Evolutionary conservation across 2,113 vertebrate genomes (phyloP).

Genomic region (Oceanites oceanicus): DNA sequence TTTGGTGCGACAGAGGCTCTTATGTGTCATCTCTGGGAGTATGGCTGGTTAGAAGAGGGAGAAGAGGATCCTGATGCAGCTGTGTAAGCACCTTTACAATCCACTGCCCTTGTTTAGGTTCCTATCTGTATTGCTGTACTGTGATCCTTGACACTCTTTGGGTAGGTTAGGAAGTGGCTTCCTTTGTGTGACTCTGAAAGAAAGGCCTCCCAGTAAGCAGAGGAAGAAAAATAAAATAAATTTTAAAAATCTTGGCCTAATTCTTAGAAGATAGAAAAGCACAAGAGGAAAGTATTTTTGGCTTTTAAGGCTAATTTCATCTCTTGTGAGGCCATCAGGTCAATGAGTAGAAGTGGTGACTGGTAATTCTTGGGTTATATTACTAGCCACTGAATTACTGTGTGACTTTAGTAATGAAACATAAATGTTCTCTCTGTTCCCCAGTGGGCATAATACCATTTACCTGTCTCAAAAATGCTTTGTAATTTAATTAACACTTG

Average conservation of each 20-base stretch:
- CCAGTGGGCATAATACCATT: conserved; percentile 55
- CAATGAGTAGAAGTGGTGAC: conserved; percentile 24
- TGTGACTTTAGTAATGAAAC: conserved; percentile 55
- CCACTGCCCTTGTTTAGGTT: background rate
- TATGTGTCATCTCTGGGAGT: background rate
- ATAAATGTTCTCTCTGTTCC: conserved; percentile 41
- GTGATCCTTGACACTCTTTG: background rate
- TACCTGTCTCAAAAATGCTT: conserved; percentile 60
- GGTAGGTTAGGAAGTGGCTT: background rate
- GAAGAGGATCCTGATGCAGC: background rate
- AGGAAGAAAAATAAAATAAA: background rate
- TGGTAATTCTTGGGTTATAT: conserved; percentile 21
- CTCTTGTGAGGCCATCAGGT: background rate
- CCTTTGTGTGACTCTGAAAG: background rate
- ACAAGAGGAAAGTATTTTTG: background rate
- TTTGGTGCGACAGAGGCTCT: background rate
- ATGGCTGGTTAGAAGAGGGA: background rate
- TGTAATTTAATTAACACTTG: conserved; percentile 69
- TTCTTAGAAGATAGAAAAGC: background rate
- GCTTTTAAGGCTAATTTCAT: conserved; percentile 8
- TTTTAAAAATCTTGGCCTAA: background rate
- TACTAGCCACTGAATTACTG: conserved; percentile 40
- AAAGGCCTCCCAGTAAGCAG: background rate
- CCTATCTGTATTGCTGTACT: background rate
- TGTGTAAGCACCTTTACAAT: background rate